These are phyloP conservation scores for Coptodon rendalli DNA, from an alignment of 2,113 vertebrate genomes.

Conservation along the genomic window DNA sequence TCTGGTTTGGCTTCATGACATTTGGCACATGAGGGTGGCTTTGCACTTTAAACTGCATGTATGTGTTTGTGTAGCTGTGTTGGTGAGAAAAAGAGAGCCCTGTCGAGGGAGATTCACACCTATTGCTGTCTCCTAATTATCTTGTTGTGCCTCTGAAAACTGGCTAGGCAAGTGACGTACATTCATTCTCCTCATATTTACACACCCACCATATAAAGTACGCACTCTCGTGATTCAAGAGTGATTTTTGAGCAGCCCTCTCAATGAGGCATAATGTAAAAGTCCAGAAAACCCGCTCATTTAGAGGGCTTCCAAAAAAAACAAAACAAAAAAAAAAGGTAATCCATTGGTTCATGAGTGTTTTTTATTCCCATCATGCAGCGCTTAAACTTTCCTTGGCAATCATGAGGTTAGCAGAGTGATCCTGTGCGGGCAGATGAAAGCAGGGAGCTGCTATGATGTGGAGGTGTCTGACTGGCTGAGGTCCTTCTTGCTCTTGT, in stretches of 20 bases:
- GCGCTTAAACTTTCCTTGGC: neutral
- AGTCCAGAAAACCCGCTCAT: neutral
- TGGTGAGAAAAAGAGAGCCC: neutral
- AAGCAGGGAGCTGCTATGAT: slow-evolving; percentile 18
- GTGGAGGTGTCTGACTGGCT: slow-evolving; percentile 64
- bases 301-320: neutral
- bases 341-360: neutral
- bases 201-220: neutral
- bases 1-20: slow-evolving; percentile 61
- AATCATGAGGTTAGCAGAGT: neutral
- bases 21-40: slow-evolving; percentile 57
- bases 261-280: neutral
- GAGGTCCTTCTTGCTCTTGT: slow-evolving; percentile 47
- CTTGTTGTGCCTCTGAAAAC: slow-evolving; percentile 3
- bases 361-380: neutral
- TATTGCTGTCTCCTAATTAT: neutral
- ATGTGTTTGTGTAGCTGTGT: neutral
- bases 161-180: neutral
- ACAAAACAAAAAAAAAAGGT: neutral
- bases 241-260: neutral
- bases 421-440: neutral
- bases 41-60: slow-evolving; percentile 28
- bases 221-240: neutral
- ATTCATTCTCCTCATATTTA: slow-evolving; percentile 26
- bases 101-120: neutral